These are phyloP conservation scores for Jacana jacana DNA, from an alignment of 2,113 vertebrate species.

Conservation along the genomic window DNA sequence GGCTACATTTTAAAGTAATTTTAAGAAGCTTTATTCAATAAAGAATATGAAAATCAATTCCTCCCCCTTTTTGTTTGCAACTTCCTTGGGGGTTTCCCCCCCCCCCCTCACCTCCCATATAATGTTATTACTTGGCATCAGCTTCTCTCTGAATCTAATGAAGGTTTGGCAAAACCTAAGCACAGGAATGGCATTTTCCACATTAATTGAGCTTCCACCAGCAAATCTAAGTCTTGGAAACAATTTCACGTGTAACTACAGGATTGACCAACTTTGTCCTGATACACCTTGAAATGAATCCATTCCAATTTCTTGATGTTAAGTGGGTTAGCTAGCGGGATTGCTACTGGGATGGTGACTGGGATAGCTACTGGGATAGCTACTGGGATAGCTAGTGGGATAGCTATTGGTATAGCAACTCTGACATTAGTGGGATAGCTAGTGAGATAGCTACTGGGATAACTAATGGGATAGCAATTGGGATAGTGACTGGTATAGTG, in stretches of 20 bases:
- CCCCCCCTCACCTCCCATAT: background rate
- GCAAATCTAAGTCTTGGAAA: background rate
- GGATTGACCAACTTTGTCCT: background rate
- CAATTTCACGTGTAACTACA: background rate
- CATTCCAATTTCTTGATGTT: background rate
- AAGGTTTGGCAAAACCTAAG: background rate
- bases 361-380: too few species aligned
- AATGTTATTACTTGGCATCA: background rate
- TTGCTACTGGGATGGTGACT: too few species aligned
- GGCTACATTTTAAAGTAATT: background rate
- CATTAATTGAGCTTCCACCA: background rate
- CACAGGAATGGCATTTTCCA: background rate
- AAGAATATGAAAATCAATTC: background rate
- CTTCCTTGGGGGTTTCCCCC: too few species aligned
- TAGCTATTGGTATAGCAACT: too few species aligned
- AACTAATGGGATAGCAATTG: too few species aligned
- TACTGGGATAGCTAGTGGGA: too few species aligned
- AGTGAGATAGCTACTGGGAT: too few species aligned
- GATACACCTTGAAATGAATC: background rate
- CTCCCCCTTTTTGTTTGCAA: background rate
- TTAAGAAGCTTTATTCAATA: background rate
- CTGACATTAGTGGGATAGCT: too few species aligned
- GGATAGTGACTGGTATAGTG: too few species aligned
- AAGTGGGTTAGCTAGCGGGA: background rate
- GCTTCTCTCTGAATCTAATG: background rate